Base-by-base conservation (phyloP, 2,797 vertebrate species). In the Pterois miles region DNA sequence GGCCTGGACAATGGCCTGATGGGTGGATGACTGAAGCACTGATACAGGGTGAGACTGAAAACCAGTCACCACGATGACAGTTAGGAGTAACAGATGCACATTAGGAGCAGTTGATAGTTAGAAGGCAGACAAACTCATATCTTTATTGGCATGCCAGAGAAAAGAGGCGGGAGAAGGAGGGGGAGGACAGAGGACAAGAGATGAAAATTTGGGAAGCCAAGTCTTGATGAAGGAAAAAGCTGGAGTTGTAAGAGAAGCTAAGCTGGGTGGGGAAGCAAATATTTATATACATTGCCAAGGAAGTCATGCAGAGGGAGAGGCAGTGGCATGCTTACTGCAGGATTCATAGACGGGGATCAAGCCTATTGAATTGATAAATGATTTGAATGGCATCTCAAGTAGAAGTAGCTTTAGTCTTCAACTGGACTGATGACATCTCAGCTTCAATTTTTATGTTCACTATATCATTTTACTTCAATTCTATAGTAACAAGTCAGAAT, bases 61-160 rank as follows among this genome's bases (percentile, higher is more conserved):
- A 36, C 71, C 54, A 54, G 59, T 79, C 8, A 9, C 48, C 72
- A 70, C 50, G n/a, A 72, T 50, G 46, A 84, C 40, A 58, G 52
- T 67, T 54, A 71, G 53, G 13, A 72, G 54, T 46, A 59, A 76
- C 23, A 76, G 23, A 69, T 54, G 75, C 66, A 79, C 23, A 72
- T 71, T 43, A 60, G 65, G 65, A 82, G 20, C 58, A 71, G 65
- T 46, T 71, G 40, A 76, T 16, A 27, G 67, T 79, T 78, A 83
- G 46, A 86, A 89, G 70, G 82, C 82, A 89, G 29, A 86, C 75
- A 83, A 56, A 86, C 56, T 71, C 60, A 59, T 56, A 71, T 73
- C 33, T 78, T 80, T 58, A 80, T 52, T 50, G 33, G 77, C 91
- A 92, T 88, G 90, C 85, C 57, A 83, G 80, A 82, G 70, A 81